Percentiles rank a stretch among this genome's conserved stretches.
Conservation (phyloP, 2,888 invertebrate species). For the Sabatieria punctata region DNA sequence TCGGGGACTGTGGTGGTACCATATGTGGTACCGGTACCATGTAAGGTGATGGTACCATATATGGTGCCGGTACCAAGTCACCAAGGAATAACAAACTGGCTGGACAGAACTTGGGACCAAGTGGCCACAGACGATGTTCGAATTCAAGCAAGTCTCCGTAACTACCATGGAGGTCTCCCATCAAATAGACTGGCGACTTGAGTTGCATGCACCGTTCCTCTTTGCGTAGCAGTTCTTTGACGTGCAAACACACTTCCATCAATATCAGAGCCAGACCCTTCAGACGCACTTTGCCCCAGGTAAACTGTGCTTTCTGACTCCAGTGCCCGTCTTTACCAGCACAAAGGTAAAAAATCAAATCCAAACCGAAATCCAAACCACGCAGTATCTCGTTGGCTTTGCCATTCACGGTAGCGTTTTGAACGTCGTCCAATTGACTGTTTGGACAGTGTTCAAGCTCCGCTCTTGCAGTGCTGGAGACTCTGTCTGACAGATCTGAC, state of each 20-base stretch:
- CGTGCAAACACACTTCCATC: slow-evolving; percentile 39
- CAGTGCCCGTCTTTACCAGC: slow-evolving; percentile 12
- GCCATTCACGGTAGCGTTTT: too few relatives aligned
- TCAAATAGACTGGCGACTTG: slow-evolving; percentile 42
- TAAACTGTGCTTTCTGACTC: too few relatives aligned
- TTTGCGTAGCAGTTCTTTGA: slow-evolving; percentile 37
- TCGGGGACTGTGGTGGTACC: too few relatives aligned
- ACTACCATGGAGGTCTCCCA: slow-evolving; percentile 61
- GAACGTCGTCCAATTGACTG: too few relatives aligned
- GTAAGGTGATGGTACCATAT: too few relatives aligned
- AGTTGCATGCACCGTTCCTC: slow-evolving; percentile 43
- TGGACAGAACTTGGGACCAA: slow-evolving; percentile 48
- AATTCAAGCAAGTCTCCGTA: slow-evolving; percentile 49
- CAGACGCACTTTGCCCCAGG: slow-evolving; percentile 36
- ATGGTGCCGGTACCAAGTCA: too few relatives aligned
- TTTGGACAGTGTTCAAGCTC: too few relatives aligned
- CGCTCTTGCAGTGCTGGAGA: too few relatives aligned
- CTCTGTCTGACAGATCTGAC: too few relatives aligned
- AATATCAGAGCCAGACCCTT: slow-evolving; percentile 39
- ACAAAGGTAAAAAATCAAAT: too few relatives aligned
- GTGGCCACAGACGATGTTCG: slow-evolving; percentile 51
- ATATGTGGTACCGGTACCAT: too few relatives aligned
- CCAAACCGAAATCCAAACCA: too few relatives aligned
- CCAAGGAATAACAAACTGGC: slow-evolving; percentile 52
- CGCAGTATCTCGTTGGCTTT: slow-evolving; percentile 7